A percentile compares a stretch with the other conserved stretches of the same genome.
Conservation (phyloP, 2,888 invertebrate species). For the Panzeria rudis region DNA sequence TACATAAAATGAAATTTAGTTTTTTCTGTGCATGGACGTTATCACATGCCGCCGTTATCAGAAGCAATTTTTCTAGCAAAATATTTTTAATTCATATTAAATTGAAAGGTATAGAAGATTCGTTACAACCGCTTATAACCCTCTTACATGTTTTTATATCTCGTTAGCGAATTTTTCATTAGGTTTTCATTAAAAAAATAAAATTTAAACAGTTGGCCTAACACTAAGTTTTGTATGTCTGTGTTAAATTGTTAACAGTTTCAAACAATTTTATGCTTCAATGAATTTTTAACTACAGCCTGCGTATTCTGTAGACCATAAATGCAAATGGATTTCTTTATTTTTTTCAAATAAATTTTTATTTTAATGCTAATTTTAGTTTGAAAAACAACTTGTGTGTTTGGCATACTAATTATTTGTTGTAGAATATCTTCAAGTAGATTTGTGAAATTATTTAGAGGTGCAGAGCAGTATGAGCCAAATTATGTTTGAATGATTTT, state of each 20-base stretch:
- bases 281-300: constrained; percentile 18
- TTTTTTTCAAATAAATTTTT: constrained; percentile 19
- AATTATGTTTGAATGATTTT: background rate
- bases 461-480: background rate
- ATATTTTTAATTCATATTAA: background rate
- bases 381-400: constrained; percentile 35
- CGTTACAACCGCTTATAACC: too few species aligned
- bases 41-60: too few species aligned
- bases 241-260: constrained; percentile 18
- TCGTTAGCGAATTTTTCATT: constrained; percentile 34
- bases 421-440: background rate
- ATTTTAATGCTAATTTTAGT: constrained; percentile 36
- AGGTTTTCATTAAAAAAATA: constrained; percentile 11
- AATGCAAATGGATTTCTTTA: background rate
- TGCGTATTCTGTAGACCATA: background rate
- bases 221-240: background rate
- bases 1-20: too few species aligned
- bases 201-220: background rate
- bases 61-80: background rate
- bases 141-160: constrained; percentile 21
- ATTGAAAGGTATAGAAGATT: background rate
- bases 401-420: constrained; percentile 61
- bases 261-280: constrained; percentile 48
- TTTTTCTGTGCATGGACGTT: too few species aligned
- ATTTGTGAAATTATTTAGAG: constrained; percentile 19